Percentiles rank a stretch among this genome's conserved stretches.
These are phyloP conservation scores for Nyctalus aviator DNA, from an alignment of 2,797 vertebrate genomes.

Conservation along the genomic window DNA sequence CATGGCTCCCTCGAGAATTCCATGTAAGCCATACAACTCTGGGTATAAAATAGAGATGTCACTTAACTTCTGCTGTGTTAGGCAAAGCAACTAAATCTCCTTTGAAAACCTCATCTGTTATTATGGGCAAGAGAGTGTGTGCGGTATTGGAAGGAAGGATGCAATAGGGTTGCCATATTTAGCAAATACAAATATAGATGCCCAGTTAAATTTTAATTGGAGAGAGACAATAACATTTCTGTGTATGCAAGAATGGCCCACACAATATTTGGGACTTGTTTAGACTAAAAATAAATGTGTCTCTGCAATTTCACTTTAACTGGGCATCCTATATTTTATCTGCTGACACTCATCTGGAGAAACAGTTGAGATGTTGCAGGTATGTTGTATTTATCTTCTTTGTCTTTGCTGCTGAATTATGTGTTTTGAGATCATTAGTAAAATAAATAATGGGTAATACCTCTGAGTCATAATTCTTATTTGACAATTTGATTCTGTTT, in stretches of 20 bases:
- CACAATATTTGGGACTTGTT: not conserved
- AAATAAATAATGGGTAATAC: not conserved
- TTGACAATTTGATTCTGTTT: not conserved
- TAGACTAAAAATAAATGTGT: not conserved
- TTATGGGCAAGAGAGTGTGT: not conserved
- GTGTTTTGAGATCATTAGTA: not conserved
- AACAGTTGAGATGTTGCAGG: not conserved
- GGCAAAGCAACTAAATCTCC: not conserved
- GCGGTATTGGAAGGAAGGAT: not conserved
- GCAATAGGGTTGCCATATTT: not conserved
- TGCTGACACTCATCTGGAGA: not conserved
- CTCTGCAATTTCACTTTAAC: not conserved
- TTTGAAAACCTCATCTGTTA: not conserved
- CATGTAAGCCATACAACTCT: not conserved
- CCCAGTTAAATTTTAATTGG: not conserved
- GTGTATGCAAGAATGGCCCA: not conserved
- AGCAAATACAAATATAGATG: not conserved
- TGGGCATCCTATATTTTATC: not conserved
- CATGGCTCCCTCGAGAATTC: not conserved
- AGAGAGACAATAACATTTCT: not conserved
- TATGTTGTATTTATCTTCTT: not conserved
- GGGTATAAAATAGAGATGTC: not conserved
- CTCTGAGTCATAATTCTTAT: not conserved
- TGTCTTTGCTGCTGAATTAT: not conserved
- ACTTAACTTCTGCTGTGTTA: not conserved